Evolutionary conservation across 2,888 invertebrate species (phyloP).

Genomic region (Plemyria rubiginata): DNA sequence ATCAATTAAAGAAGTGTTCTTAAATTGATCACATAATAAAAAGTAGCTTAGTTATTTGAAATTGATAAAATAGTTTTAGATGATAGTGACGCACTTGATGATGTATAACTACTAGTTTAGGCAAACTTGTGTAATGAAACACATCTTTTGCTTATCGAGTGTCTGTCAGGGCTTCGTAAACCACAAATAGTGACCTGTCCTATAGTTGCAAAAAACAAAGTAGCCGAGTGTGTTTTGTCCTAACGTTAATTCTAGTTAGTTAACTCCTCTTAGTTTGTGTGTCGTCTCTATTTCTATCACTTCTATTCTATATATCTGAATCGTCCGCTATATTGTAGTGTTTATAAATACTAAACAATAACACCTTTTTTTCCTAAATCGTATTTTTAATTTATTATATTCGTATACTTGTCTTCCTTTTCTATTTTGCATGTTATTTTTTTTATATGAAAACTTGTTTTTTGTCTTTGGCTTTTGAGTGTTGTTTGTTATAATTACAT

Average conservation of each 20-base stretch:
- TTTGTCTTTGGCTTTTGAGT: constrained; percentile 46
- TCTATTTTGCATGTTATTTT: constrained; percentile 47
- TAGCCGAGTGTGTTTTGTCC: constrained; percentile 64
- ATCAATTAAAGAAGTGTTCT: constrained; percentile 54
- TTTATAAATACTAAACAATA: constrained; percentile 36
- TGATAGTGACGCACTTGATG: constrained; percentile 70
- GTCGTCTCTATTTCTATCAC: constrained; percentile 62
- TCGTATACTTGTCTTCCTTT: constrained; percentile 41
- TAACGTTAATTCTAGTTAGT: constrained; percentile 63
- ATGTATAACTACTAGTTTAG: constrained; percentile 54
- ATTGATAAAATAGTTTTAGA: constrained; percentile 63
- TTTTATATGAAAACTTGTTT: constrained; percentile 32
- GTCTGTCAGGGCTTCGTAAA: constrained; percentile 75
- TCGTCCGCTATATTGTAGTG: constrained; percentile 50
- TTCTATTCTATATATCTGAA: constrained; percentile 52
- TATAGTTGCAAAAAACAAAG: constrained; percentile 82
- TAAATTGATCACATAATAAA: constrained; percentile 53
- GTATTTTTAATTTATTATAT: constrained; percentile 8
- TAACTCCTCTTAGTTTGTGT: constrained; percentile 65
- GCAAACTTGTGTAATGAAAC: constrained; percentile 64
- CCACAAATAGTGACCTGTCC: constrained; percentile 81
- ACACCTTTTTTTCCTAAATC: constrained; percentile 43
- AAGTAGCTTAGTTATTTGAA: constrained; percentile 59
- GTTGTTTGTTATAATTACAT: constrained; percentile 67
- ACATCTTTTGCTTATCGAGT: constrained; percentile 67